A percentile compares a stretch with the other conserved stretches of the same genome.
These are phyloP conservation scores for Sprattus sprattus DNA, from an alignment of 2,113 vertebrate genomes.

Conservation along the genomic window DNA sequence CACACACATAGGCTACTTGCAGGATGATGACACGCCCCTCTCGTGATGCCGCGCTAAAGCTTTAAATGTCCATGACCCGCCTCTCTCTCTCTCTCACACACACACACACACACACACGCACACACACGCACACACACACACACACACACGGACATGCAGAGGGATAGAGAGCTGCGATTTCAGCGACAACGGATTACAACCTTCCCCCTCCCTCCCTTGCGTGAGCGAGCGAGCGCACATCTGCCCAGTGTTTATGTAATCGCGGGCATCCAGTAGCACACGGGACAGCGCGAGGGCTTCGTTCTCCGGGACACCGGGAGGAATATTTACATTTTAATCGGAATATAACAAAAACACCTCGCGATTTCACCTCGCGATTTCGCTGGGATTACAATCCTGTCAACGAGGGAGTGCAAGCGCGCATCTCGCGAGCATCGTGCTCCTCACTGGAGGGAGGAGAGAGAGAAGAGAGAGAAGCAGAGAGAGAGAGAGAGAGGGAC, in stretches of 20 bases:
- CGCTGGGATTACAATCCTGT: neutral
- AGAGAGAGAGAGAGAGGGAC: slow-evolving; percentile 12
- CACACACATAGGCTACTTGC: no score
- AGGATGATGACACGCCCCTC: slow-evolving; percentile 1
- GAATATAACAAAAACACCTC: neutral
- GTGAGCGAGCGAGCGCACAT: slow-evolving; percentile 52
- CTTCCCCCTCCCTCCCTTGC: slow-evolving; percentile 48
- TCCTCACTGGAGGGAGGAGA: no score
- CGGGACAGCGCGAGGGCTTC: slow-evolving; percentile 21
- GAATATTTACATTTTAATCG: neutral
- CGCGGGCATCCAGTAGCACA: slow-evolving; percentile 40
- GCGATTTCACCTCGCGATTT: neutral
- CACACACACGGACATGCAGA: neutral
- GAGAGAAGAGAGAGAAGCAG: no score
- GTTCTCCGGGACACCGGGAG: neutral
- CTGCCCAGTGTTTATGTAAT: slow-evolving; percentile 67
- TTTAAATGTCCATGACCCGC: neutral
- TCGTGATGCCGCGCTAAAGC: slow-evolving; percentile 13
- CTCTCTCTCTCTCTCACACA: neutral
- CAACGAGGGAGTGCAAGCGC: neutral
- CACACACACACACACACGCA: slow-evolving; percentile 3
- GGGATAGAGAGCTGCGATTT: neutral
- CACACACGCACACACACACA: slow-evolving; percentile 31
- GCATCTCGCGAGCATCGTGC: neutral
- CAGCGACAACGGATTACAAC: slow-evolving; percentile 50